A percentile compares a stretch with the other conserved stretches of the same genome.
Evolutionary conservation across 2,888 invertebrate species (phyloP).

Genomic region (Herminia tarsipennalis): DNA sequence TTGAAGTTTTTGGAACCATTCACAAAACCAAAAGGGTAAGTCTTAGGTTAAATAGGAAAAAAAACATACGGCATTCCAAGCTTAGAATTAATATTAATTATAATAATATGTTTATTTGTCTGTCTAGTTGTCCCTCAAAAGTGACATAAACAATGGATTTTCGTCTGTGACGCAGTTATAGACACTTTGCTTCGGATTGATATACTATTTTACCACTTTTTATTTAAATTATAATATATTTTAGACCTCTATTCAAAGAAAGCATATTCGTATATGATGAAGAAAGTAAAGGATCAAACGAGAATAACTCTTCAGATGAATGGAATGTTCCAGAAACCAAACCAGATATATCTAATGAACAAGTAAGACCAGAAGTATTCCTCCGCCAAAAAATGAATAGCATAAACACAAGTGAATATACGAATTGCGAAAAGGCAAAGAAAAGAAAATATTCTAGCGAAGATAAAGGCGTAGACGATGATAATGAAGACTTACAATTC

Average conservation of each 20-base stretch:
- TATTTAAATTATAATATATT: not conserved
- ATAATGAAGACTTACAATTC: conserved; percentile 70
- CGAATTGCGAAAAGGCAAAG: conserved; percentile 21
- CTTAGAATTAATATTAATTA: no score
- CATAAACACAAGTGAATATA: conserved; percentile 8
- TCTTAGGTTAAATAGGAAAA: not conserved
- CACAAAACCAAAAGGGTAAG: conserved; percentile 48
- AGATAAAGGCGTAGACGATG: conserved; percentile 32
- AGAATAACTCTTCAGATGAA: conserved; percentile 31
- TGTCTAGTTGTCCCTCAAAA: no score
- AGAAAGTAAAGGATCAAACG: conserved; percentile 26
- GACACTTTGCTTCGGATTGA: no score
- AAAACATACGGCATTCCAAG: no score
- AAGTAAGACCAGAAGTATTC: conserved; percentile 4
- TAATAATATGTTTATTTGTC: no score
- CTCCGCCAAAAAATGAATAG: conserved; percentile 8
- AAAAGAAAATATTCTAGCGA: conserved; percentile 29
- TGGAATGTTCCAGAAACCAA: conserved; percentile 40
- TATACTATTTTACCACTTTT: no score
- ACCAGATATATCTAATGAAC: conserved; percentile 25
- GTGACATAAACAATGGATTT: no score
- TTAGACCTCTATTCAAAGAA: conserved; percentile 8
- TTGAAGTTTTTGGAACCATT: conserved; percentile 53
- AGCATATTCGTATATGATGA: conserved; percentile 16
- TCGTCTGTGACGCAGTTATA: no score